Evolutionary conservation across 2,113 vertebrate genomes (phyloP).

Genomic region (Eonycteris spelaea): DNA sequence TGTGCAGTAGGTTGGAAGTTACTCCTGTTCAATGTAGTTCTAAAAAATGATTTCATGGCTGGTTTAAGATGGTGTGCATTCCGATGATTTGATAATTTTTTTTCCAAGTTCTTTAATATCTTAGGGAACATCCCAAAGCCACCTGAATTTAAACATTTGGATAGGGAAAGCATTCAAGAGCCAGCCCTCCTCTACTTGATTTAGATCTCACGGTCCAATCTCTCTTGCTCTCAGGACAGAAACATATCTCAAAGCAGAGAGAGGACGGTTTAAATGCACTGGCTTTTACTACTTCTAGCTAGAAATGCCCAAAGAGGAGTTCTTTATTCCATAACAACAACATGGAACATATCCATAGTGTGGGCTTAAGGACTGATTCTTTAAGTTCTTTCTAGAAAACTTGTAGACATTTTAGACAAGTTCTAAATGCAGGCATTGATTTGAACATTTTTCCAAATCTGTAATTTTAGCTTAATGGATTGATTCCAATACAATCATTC

Average conservation of each 20-base stretch:
- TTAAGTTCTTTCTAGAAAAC: conserved; percentile 5
- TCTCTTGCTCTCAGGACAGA: background rate
- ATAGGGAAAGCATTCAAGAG: conserved; percentile 51
- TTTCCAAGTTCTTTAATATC: conserved; percentile 38
- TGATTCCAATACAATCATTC: background rate
- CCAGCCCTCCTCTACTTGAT: background rate
- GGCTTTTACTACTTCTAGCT: background rate
- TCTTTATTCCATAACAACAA: background rate
- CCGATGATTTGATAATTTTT: conserved; percentile 52
- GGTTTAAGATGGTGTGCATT: conserved; percentile 46
- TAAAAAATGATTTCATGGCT: conserved; percentile 55
- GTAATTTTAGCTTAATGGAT: conserved; percentile 11
- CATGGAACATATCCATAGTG: background rate
- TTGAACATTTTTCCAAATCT: background rate
- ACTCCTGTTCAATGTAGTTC: background rate
- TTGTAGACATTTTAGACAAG: conserved; percentile 5
- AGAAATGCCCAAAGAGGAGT: background rate
- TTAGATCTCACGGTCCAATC: conserved; percentile 13
- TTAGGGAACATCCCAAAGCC: conserved; percentile 9
- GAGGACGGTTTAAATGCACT: background rate
- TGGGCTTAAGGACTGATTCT: background rate
- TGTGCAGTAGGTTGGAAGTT: conserved; percentile 21
- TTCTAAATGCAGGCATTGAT: background rate
- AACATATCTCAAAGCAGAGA: background rate
- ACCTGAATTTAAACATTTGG: conserved; percentile 31